phyloP scores from a whole-genome alignment of 2,888 invertebrate genomes.

The Cataglyphis altisquamis region DNA sequence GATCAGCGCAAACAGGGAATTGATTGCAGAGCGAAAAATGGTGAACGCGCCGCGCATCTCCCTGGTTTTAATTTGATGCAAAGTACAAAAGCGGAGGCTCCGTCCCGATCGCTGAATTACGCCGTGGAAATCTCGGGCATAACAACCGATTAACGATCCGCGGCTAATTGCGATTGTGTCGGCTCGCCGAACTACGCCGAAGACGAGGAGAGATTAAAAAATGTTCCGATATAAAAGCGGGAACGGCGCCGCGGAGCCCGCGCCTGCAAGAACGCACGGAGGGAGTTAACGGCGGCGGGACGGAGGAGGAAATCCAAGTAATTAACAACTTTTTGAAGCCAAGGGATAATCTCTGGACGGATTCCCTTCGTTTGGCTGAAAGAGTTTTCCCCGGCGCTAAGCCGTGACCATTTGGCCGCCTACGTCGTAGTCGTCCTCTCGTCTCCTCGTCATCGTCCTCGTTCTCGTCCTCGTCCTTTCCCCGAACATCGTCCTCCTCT shows the following conservation, averaged over 20 bases:
- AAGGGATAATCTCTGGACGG: slow-evolving; percentile 85
- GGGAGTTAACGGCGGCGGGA: slow-evolving; percentile 70
- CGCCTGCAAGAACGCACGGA: slow-evolving; percentile 71
- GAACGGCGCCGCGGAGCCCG: slow-evolving; percentile 55
- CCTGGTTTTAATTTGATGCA: slow-evolving; percentile 61
- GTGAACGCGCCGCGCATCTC: not conserved
- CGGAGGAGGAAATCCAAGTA: slow-evolving; percentile 84
- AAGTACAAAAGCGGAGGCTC: slow-evolving; percentile 42
- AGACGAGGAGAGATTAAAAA: slow-evolving; percentile 79
- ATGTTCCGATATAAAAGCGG: slow-evolving; percentile 79
- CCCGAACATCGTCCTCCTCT: slow-evolving; percentile 69
- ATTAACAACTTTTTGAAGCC: slow-evolving; percentile 86
- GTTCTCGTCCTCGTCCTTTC: slow-evolving; percentile 73
- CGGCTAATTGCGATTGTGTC: slow-evolving; percentile 80
- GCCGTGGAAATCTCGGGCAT: slow-evolving; percentile 64
- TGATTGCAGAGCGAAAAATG: slow-evolving; percentile 10
- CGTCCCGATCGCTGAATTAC: slow-evolving; percentile 69
- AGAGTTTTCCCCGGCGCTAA: slow-evolving; percentile 85
- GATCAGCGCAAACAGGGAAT: not conserved
- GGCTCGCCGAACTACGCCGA: slow-evolving; percentile 67
- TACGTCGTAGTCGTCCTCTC: slow-evolving; percentile 78
- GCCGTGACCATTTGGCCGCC: slow-evolving; percentile 86
- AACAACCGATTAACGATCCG: slow-evolving; percentile 77
- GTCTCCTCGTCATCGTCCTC: slow-evolving; percentile 71
- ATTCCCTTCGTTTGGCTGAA: slow-evolving; percentile 86